phyloP scores from a whole-genome alignment of 1,140 invertebrate species.

The Hyles euphorbiae region DNA sequence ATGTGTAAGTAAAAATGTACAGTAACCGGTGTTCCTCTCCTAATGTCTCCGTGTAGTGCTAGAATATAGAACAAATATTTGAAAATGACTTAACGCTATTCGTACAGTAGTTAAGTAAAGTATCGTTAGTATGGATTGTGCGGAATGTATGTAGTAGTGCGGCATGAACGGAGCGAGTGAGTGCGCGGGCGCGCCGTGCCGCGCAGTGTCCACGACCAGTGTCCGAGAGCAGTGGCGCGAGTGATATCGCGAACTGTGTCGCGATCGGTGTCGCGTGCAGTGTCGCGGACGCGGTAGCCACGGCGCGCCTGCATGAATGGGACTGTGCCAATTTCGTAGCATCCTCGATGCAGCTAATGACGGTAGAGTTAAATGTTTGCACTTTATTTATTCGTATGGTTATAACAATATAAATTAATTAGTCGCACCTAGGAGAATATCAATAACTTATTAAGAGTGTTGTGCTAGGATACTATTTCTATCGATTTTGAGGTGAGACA shows the following conservation, averaged over 20 bases:
- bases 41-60: constrained; percentile 65
- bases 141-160: constrained; percentile 14
- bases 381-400: constrained; percentile 74
- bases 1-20: constrained; percentile 57
- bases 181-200: constrained; percentile 14
- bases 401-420: constrained; percentile 59
- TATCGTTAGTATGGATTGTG: constrained; percentile 39
- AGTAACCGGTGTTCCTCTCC: constrained; percentile 72
- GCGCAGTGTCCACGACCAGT: constrained; percentile 3
- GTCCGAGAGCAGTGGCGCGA: no score
- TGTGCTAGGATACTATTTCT: constrained; percentile 69
- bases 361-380: constrained; percentile 70
- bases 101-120: constrained; percentile 41
- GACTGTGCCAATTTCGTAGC: constrained; percentile 71
- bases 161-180: constrained; percentile 10
- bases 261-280: not conserved
- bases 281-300: constrained; percentile 1
- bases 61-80: constrained; percentile 45
- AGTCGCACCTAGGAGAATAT: constrained; percentile 74
- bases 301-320: constrained; percentile 43
- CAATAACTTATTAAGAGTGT: constrained; percentile 75
- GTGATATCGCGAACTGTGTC: no score
- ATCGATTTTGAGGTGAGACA: constrained; percentile 67
- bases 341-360: constrained; percentile 60
- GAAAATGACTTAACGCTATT: constrained; percentile 46